phyloP scores from a whole-genome alignment of 2,113 vertebrate species.

The Nyctereutes procyonoides region DNA sequence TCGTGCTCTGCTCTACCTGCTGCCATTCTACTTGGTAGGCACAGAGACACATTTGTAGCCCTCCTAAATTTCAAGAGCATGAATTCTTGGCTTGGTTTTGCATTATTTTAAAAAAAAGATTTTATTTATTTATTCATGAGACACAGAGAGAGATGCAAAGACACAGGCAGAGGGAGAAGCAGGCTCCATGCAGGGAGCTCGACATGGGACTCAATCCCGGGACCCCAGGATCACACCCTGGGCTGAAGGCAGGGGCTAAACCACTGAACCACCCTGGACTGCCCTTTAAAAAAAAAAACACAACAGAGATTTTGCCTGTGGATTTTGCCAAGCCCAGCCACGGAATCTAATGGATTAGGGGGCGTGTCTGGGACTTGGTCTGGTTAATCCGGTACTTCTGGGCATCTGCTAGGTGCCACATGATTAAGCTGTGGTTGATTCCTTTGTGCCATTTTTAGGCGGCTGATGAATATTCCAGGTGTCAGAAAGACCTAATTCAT shows the following conservation, averaged over 20 bases:
- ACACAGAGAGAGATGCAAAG: neutral
- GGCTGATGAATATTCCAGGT: slow-evolving; percentile 39
- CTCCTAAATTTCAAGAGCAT: neutral
- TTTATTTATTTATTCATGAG: neutral
- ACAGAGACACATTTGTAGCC: neutral
- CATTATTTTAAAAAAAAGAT: neutral
- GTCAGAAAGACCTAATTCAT: slow-evolving; percentile 26
- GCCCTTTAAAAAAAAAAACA: neutral
- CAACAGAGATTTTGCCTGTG: neutral
- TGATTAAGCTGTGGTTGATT: neutral
- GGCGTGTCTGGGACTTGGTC: neutral
- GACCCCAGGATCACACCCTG: neutral
- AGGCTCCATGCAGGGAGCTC: neutral
- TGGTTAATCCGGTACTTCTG: neutral
- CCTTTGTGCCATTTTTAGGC: neutral
- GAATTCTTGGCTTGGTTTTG: slow-evolving; percentile 10
- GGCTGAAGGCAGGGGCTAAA: fast-evolving
- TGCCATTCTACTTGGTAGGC: neutral
- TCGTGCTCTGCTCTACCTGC: neutral
- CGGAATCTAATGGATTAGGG: neutral
- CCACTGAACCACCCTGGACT: neutral
- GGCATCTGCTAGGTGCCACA: neutral
- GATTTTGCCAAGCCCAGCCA: neutral
- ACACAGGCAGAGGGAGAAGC: neutral
- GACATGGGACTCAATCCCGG: neutral